These are phyloP conservation scores for Agrotis puta DNA, from an alignment of 2,888 invertebrate species.

Conservation along the genomic window DNA sequence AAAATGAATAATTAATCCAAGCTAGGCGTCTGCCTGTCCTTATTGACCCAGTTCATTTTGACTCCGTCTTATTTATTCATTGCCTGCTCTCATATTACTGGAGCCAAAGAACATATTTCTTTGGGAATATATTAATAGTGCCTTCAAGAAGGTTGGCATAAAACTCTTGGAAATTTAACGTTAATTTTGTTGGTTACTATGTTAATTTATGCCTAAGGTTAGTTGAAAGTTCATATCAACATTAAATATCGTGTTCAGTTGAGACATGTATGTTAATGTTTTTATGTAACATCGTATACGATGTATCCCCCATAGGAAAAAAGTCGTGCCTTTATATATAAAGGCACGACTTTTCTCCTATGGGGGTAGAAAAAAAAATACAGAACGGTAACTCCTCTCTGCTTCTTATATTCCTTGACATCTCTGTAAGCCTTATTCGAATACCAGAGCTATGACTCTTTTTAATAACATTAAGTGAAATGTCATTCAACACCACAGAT, in stretches of 20 bases:
- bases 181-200: constrained; percentile 18
- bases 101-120: constrained; percentile 47
- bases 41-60: constrained; percentile 59
- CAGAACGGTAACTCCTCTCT: too few relatives aligned
- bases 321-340: too few relatives aligned
- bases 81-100: constrained; percentile 31
- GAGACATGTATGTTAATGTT: not conserved
- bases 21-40: constrained; percentile 41
- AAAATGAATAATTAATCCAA: constrained; percentile 53
- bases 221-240: constrained; percentile 15
- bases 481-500: too few relatives aligned
- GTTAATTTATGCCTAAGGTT: constrained; percentile 2
- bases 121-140: constrained; percentile 43
- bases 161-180: not conserved
- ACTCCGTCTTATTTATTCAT: constrained; percentile 58
- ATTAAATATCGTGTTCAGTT: not conserved
- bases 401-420: too few relatives aligned
- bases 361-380: too few relatives aligned
- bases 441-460: too few relatives aligned
- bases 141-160: constrained; percentile 13
- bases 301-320: too few relatives aligned
- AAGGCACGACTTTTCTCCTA: too few relatives aligned
- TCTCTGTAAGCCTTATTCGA: too few relatives aligned
- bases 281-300: too few relatives aligned
- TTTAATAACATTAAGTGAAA: too few relatives aligned